Base-by-base conservation (phyloP, 2,797 vertebrate species). In the Melanotaenia maccullochi region DNA sequence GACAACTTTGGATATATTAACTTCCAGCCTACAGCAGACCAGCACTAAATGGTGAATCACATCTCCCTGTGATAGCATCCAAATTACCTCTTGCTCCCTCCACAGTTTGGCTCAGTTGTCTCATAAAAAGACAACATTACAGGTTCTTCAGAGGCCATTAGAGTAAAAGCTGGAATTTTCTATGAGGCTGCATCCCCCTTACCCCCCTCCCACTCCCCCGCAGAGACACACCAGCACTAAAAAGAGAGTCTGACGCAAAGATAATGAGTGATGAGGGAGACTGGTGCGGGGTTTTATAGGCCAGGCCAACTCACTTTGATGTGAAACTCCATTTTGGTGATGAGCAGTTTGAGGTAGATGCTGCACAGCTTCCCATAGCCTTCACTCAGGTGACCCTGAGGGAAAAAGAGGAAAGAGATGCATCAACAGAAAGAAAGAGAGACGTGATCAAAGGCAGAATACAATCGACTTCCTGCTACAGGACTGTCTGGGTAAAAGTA, bases 271-370 rank as follows among this genome's bases (percentile, higher is more conserved):
- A 79, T 20, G 67, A 83, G 77, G 81, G 83, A 85, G 78, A 64
- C 76, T 44, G 73, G 66, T 9, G 63, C 68, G 71, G 44, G 40
- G 58, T 74, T 88, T 87, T 88, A 84, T 82, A 78, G 82, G 82
- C 84, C 86, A 72, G 66, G 75, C 54, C 38, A 18, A 92, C 95
- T 96, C 90, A 99, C 98, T 95, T 99, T 99, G 88, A 95, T 95
- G 92, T 99, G 98, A 88, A 97, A 99, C 88, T 99, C 97, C 97
- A 99, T 99, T 96, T 98, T 99, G 81, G 97, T 99, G 95, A 97
- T 98, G 93, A 99, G 96, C 86, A 99, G 94, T 95, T 96, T 98
- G 96, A 99, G 96, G 96, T 99, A 99, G 96, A 97, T 95, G 93
- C 97, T 99, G 94, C 97, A 98, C 71, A 99, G 95, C 89, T 97